A percentile compares a stretch with the other conserved stretches of the same genome.
These are phyloP conservation scores for Gymnorhina tibicen DNA, from an alignment of 2,113 vertebrate genomes.

Conservation along the genomic window DNA sequence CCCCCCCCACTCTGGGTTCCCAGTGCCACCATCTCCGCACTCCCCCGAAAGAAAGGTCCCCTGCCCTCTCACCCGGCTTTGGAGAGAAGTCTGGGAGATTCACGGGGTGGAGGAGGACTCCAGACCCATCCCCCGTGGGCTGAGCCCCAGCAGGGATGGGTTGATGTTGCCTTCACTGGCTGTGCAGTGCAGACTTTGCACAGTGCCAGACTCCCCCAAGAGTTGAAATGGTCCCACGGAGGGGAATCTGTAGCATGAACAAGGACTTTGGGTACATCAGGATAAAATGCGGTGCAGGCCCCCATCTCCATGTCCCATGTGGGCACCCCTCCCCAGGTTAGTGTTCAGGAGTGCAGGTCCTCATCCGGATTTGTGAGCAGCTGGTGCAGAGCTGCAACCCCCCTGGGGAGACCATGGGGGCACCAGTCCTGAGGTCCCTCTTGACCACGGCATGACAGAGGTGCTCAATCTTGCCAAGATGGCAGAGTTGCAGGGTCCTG, in stretches of 20 bases:
- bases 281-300: neutral
- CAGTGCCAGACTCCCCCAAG: fast-evolving
- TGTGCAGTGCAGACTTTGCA: neutral
- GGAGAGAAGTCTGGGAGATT: neutral
- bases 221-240: neutral
- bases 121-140: neutral
- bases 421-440: neutral
- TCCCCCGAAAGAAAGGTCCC: neutral
- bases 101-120: neutral
- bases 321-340: neutral
- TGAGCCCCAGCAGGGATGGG: neutral
- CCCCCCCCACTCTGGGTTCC: neutral
- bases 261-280: neutral
- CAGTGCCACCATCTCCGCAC: fast-evolving
- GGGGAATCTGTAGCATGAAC: neutral
- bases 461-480: neutral
- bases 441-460: neutral
- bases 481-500: neutral
- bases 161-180: neutral
- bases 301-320: neutral
- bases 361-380: neutral
- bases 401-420: neutral
- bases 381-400: neutral
- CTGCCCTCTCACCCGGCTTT: neutral
- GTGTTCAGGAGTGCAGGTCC: neutral